A percentile compares a stretch with the other conserved stretches of the same genome.
Evolutionary conservation across 2,797 vertebrate genomes (phyloP).

Genomic region (Denticeps clupeoides): DNA sequence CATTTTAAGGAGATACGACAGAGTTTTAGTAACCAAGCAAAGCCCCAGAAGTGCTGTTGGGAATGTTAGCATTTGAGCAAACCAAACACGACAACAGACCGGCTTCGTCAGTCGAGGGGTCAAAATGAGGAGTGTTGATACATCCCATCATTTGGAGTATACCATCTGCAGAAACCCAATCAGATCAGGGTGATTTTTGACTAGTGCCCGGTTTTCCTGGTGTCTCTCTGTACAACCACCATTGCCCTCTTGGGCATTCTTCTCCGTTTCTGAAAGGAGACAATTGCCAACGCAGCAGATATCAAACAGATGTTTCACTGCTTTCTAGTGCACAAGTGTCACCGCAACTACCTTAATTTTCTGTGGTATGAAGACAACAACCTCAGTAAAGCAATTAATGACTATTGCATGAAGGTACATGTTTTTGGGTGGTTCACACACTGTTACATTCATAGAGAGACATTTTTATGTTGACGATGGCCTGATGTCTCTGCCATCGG

Average conservation of each 20-base stretch:
- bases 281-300: neutral
- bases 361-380: conserved; percentile 6
- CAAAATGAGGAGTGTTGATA: conserved; percentile 8
- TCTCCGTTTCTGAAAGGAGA: conserved; percentile 2
- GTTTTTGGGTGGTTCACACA: conserved; percentile 1
- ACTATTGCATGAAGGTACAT: neutral
- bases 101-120: conserved; percentile 7
- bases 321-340: neutral
- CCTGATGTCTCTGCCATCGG: neutral
- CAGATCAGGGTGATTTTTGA: conserved; percentile 12
- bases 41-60: conserved; percentile 4
- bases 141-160: conserved; percentile 8
- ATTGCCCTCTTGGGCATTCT: conserved; percentile 10
- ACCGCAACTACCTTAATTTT: neutral
- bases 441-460: neutral
- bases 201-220: conserved; percentile 1
- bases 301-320: conserved; percentile 12
- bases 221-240: conserved; percentile 1
- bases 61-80: conserved; percentile 16
- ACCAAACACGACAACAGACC: conserved; percentile 19
- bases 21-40: neutral
- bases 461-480: conserved; percentile 7
- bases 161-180: conserved; percentile 7
- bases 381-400: neutral
- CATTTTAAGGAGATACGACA: conserved; percentile 13